Evolutionary conservation across 2,113 vertebrate genomes (phyloP), one percentile per base, ranked within the genome.

Genomic region (Rhadina sibilatrix): DNA sequence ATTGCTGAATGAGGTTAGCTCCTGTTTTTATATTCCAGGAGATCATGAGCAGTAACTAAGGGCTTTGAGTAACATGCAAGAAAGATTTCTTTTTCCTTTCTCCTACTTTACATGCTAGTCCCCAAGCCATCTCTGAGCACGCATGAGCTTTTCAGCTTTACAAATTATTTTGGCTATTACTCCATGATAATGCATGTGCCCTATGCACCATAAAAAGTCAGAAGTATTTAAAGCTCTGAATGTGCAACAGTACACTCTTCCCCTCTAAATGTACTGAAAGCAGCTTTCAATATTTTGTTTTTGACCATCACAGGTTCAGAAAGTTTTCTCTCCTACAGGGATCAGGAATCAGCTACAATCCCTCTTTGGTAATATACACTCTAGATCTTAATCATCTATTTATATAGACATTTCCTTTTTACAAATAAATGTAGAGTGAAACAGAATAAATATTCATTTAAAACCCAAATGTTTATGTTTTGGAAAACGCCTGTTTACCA

Each of bases 331-430:
- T 95, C 87, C 33, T 93, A n/a, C 46, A 35, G 10, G 0, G 1
- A 79, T 59, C 42, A 90, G 28, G 54, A 91, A 91, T 42, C 93
- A 95, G 69, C 59, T 83, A 77, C 46, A 72, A 50, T 40, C 50
- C n/a, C 5, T 85, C 42, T 80, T 90, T 66, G 46, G 75, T 76
- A 88, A 57, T 79, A 44, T 5, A 6, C 68, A 92, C 75, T 86
- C 82, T 83, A 93, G 93, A 88, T 93, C 78, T 65, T 94, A 96
- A 96, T 94, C 90, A 78, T 88, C 30, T 97, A 83, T 97, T 97
- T 97, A 96, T 90, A 88, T 40, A 94, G 85, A 91, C 82, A 90
- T 96, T 96, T 96, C 95, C 91, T 94, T 78, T 94, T 90, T 77
- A 94, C 83, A 97, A 95, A 96, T 95, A 97, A 83, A 94, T 83